Evolutionary conservation across 1,140 invertebrate genomes (phyloP).

Genomic region (Nephila pilipes): DNA sequence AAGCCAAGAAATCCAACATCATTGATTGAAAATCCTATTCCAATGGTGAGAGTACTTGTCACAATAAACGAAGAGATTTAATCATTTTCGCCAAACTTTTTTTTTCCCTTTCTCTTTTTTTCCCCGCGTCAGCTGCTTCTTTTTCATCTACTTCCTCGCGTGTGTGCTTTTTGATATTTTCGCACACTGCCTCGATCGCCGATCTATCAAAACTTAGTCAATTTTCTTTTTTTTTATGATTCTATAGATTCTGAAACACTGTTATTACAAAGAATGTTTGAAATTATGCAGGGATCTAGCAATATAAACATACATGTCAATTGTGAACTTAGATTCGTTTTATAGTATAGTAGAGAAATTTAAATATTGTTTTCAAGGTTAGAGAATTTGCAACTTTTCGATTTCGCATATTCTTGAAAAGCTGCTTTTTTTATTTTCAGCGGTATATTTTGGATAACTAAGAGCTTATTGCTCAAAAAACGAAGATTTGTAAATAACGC

Average conservation of each 20-base stretch:
- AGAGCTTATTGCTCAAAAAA: too few species aligned
- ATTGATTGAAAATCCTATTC: slow-evolving; percentile 34
- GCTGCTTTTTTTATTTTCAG: too few species aligned
- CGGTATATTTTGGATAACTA: too few species aligned
- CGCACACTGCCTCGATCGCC: too few species aligned
- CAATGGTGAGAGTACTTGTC: slow-evolving; percentile 12
- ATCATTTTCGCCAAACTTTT: slow-evolving; percentile 37
- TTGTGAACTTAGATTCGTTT: too few species aligned
- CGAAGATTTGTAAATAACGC: too few species aligned
- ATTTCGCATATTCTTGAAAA: too few species aligned
- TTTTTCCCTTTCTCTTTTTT: background rate
- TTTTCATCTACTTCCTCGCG: slow-evolving; percentile 20
- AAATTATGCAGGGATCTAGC: too few species aligned
- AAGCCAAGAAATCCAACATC: background rate
- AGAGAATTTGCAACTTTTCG: too few species aligned
- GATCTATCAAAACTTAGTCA: slow-evolving; percentile 2
- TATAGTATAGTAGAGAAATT: too few species aligned
- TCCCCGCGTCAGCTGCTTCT: background rate
- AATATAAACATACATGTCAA: too few species aligned
- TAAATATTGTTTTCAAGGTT: too few species aligned
- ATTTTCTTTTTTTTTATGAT: background rate
- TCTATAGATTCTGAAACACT: background rate
- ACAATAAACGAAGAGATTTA: slow-evolving; percentile 52
- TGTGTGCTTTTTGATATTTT: background rate
- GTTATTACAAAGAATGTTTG: background rate